These are phyloP conservation scores for Onychostoma macrolepis DNA, from an alignment of 2,113 vertebrate genomes.

Conservation along the genomic window DNA sequence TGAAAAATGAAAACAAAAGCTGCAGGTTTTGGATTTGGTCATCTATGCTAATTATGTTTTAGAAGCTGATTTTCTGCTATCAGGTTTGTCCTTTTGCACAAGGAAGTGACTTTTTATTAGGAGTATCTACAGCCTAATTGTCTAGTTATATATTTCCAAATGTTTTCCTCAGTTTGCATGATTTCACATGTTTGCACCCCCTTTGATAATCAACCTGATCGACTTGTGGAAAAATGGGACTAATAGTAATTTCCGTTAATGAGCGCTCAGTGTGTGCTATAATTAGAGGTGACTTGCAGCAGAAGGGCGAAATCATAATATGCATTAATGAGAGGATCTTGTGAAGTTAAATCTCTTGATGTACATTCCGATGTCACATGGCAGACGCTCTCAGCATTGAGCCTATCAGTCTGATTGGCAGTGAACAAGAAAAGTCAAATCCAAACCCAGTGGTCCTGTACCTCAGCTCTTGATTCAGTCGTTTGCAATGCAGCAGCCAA, in stretches of 20 bases:
- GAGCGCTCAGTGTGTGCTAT: background rate
- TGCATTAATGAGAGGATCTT: constrained; percentile 40
- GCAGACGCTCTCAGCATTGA: background rate
- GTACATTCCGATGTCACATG: constrained; percentile 31
- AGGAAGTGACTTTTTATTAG: constrained; percentile 13
- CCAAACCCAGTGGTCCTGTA: background rate
- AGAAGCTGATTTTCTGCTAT: background rate
- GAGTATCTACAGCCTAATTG: background rate
- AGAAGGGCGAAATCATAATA: background rate
- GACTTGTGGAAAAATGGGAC: background rate
- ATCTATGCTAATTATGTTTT: background rate
- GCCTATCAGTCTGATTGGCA: background rate
- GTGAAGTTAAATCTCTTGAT: background rate
- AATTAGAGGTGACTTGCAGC: constrained; percentile 9
- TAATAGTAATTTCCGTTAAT: constrained; percentile 33
- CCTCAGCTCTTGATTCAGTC: background rate
- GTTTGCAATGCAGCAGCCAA: background rate
- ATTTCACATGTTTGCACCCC: background rate
- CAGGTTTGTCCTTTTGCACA: background rate
- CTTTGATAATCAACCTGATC: background rate
- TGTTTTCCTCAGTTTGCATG: background rate
- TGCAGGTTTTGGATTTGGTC: background rate
- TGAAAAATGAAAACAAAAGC: background rate
- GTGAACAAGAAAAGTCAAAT: background rate
- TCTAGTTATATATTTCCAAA: background rate